Conservation (phyloP, 2,113 vertebrate genomes). For the Butastur rufipennis region DNA sequence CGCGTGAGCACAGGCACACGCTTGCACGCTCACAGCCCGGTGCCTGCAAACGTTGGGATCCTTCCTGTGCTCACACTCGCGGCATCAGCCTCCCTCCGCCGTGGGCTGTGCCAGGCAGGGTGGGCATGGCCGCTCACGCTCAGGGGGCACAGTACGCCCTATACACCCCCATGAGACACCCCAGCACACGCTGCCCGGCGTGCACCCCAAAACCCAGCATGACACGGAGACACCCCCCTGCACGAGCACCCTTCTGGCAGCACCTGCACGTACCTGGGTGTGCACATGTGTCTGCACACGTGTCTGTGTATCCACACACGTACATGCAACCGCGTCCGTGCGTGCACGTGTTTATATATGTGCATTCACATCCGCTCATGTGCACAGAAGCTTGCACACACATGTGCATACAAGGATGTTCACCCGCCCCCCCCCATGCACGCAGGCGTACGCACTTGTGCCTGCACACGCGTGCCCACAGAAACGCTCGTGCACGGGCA, state of each 20-base stretch:
- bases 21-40: fast-evolving
- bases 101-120: background rate
- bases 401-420: fast-evolving
- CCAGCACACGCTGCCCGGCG: fast-evolving
- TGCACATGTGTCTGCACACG: too few relatives aligned
- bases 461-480: background rate
- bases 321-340: fast-evolving
- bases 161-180: fast-evolving
- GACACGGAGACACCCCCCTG: background rate
- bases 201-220: background rate
- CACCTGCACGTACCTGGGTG: fast-evolving
- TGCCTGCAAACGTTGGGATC: fast-evolving
- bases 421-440: fast-evolving
- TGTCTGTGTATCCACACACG: background rate
- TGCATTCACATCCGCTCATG: fast-evolving
- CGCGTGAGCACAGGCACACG: fast-evolving
- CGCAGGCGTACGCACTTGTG: fast-evolving
- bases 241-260: background rate
- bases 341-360: fast-evolving
- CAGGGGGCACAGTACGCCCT: background rate
- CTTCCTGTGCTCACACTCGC: fast-evolving
- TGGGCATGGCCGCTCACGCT: fast-evolving
- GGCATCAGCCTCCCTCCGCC: background rate
- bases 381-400: background rate
- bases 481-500: fast-evolving